phyloP scores from a whole-genome alignment of 1,140 invertebrate genomes.

The Achroia grisella region DNA sequence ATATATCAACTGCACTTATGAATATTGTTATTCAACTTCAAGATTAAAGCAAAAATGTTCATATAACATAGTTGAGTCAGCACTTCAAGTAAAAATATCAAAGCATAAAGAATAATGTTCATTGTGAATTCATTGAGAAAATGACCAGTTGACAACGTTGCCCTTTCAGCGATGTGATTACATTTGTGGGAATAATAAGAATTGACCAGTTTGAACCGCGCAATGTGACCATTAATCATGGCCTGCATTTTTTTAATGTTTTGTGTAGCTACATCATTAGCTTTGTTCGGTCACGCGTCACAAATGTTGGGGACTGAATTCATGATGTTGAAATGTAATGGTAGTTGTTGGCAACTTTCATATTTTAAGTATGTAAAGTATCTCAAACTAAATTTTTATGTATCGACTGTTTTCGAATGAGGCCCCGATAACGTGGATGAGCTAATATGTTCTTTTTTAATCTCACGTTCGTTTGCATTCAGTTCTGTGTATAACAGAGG shows the following conservation, averaged over 20 bases:
- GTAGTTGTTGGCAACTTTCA: too few species aligned
- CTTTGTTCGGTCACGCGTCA: slow-evolving; percentile 33
- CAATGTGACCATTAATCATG: slow-evolving; percentile 40
- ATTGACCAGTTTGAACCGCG: slow-evolving; percentile 44
- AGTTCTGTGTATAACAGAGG: too few species aligned
- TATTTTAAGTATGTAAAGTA: too few species aligned
- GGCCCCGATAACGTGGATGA: too few species aligned
- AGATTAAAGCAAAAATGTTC: slow-evolving; percentile 25
- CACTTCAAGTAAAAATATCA: too few species aligned
- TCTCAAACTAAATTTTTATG: too few species aligned
- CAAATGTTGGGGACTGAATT: slow-evolving; percentile 7
- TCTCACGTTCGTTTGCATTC: too few species aligned
- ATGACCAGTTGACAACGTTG: slow-evolving; percentile 7
- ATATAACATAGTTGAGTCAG: not conserved
- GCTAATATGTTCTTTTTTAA: too few species aligned
- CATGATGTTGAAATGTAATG: too few species aligned
- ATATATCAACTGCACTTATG: too few species aligned
- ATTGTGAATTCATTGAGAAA: slow-evolving; percentile 28
- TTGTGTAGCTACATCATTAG: slow-evolving; percentile 40
- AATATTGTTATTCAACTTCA: not conserved
- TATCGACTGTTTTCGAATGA: too few species aligned
- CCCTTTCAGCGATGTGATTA: slow-evolving; percentile 31
- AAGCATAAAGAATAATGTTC: slow-evolving; percentile 15
- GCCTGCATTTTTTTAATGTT: too few species aligned
- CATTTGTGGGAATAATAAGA: slow-evolving; percentile 47